Base-by-base conservation (phyloP, 2,113 vertebrate genomes). In the Microtus richardsoni region DNA sequence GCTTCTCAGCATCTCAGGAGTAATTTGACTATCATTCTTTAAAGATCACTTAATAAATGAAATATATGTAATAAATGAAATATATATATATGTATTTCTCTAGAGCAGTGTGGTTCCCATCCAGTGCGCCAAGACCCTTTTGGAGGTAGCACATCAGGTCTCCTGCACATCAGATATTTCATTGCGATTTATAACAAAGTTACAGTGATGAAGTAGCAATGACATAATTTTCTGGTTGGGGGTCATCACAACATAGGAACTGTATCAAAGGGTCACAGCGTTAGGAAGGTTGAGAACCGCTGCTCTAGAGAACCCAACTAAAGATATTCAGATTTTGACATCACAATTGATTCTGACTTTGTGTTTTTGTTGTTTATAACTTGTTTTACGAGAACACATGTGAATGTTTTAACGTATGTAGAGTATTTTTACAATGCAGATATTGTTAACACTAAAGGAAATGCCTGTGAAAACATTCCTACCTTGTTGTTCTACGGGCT, bases 311-410 rank as follows among this genome's bases (percentile, higher is more conserved):
- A 39, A 39, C 54, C 52, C 7, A 11, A 82, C 79, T 60, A 28
- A 60, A 39, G 7, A 60, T 62, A 60, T 41, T 60, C n/a, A 91
- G 36, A 93, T 78, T 91, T 49, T 78, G 47, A 36, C 7, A 66
- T 74, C 16, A 58, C 16, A 68, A 47, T 4, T 64, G 12, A 82
- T 70, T 86, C 33, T 86, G 60, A 85, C 70, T 91, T 91, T 85
- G 47, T 91, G 64, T 89, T 89, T 88, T 91, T 79, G 21, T 91
- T 77, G 36, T 89, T 96, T 93, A 54, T 33, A 95, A 68, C 58
- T 93, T 87, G 17, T 86, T 79, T 94, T 75, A 54, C 22, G 5
- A 73, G 41, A 70, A 30, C 64, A 54, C 79, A 12, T 84, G 9
- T 79, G 33, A 66, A 64, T 52, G 28, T 77, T 96, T 95, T 54